phyloP scores from a whole-genome alignment of 2,113 vertebrate genomes.

The Poecile atricapillus region DNA sequence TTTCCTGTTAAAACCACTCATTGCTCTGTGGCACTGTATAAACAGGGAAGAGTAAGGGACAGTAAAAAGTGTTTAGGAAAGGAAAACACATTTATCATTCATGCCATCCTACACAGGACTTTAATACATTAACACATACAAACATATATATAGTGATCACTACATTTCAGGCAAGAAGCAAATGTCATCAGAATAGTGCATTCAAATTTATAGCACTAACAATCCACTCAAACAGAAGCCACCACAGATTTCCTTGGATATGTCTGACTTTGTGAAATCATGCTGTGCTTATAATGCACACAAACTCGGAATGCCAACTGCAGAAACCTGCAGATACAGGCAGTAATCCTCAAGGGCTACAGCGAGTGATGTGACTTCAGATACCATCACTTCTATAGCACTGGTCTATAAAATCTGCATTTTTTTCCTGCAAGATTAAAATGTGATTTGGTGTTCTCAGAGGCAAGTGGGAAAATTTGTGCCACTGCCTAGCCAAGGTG shows the following conservation, averaged over 20 bases:
- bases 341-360: background rate
- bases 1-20: background rate
- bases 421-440: background rate
- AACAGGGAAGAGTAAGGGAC: background rate
- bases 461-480: background rate
- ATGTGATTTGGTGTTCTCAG: background rate
- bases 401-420: background rate
- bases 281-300: background rate
- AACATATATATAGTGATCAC: background rate
- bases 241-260: background rate
- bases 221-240: background rate
- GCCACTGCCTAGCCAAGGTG: background rate
- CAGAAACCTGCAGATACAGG: background rate
- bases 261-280: background rate
- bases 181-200: background rate
- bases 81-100: background rate
- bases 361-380: rapidly evolving
- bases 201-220: background rate
- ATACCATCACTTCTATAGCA: background rate
- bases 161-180: background rate
- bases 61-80: background rate
- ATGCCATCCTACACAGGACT: background rate
- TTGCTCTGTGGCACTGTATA: background rate
- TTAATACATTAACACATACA: background rate
- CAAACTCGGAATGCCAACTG: background rate